Evolutionary conservation across 2,888 invertebrate genomes (phyloP).

Genomic region (Dastarcus helophoroides): DNA sequence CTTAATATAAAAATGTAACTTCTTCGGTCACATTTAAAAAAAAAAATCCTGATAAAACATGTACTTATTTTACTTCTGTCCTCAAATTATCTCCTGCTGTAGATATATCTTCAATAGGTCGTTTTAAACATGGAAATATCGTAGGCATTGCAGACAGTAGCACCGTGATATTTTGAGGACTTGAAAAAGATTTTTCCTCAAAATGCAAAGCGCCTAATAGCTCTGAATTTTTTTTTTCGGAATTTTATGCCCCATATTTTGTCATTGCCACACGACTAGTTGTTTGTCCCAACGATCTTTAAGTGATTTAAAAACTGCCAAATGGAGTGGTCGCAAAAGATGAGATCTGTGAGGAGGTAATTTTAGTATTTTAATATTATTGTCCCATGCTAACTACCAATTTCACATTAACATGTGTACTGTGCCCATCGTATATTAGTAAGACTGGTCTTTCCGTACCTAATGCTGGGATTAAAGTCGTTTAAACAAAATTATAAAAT

Average conservation of each 20-base stretch:
- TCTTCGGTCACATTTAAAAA: no score
- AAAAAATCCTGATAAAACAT: no score
- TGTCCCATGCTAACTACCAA: conserved; percentile 13
- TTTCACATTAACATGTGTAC: conserved; percentile 18
- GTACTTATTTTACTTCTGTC: no score
- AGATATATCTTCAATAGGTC: no score
- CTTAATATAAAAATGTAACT: no score
- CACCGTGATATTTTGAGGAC: no score
- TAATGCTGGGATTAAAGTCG: conserved; percentile 19
- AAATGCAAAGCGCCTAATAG: no score
- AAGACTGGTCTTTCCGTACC: conserved; percentile 23
- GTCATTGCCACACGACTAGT: conserved; percentile 5
- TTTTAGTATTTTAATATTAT: conserved; percentile 22
- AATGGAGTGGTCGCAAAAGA: conserved; percentile 20
- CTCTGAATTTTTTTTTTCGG: conserved; percentile 2
- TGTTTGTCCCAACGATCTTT: conserved; percentile 10
- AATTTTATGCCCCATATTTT: neutral
- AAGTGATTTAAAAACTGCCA: conserved; percentile 19
- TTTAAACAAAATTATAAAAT: conserved; percentile 24
- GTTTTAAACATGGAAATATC: no score
- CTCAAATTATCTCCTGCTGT: no score
- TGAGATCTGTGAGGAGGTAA: conserved; percentile 25
- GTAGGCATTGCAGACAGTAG: no score
- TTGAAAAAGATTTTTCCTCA: no score
- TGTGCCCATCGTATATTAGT: conserved; percentile 27